Conservation (phyloP, 1,140 invertebrate genomes). For the Rhyacophila brunnea region DNA sequence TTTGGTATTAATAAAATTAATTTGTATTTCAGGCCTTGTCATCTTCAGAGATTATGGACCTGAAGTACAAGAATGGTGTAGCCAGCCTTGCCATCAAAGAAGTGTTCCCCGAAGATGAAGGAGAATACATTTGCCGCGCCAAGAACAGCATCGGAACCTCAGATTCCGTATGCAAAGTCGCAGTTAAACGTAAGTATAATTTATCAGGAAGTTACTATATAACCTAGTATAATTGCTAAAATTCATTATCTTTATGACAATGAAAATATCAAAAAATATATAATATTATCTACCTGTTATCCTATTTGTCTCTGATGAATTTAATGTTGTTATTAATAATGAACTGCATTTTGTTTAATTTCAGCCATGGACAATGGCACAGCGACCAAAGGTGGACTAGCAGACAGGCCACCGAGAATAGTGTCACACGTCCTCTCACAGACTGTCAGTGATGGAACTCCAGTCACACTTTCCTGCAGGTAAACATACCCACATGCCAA, state of each 20-base stretch:
- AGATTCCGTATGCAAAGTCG: constrained; percentile 80
- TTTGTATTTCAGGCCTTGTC: constrained; percentile 49
- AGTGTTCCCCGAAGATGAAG: constrained; percentile 92
- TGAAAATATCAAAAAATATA: too few relatives aligned
- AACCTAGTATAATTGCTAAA: too few relatives aligned
- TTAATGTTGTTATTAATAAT: background rate
- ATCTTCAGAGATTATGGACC: constrained; percentile 82
- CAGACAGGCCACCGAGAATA: constrained; percentile 78
- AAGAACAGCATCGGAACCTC: constrained; percentile 83
- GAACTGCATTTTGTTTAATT: constrained; percentile 34
- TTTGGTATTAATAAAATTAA: background rate
- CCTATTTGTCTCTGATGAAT: background rate
- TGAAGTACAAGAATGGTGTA: constrained; percentile 87
- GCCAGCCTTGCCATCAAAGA: constrained; percentile 85
- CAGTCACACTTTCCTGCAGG: constrained; percentile 77
- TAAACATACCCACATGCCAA: too few relatives aligned
- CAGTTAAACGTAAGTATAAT: constrained; percentile 81
- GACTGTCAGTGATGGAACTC: constrained; percentile 82
- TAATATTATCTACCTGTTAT: background rate
- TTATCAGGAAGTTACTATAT: too few relatives aligned
- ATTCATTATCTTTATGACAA: background rate
- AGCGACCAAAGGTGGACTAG: constrained; percentile 34
- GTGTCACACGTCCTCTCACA: constrained; percentile 79
- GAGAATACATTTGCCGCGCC: constrained; percentile 83
- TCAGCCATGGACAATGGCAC: constrained; percentile 63